Evolutionary conservation across 1,140 invertebrate genomes (phyloP), one percentile per base, ranked within the genome.

Genomic region (Pogonus chalceus): DNA sequence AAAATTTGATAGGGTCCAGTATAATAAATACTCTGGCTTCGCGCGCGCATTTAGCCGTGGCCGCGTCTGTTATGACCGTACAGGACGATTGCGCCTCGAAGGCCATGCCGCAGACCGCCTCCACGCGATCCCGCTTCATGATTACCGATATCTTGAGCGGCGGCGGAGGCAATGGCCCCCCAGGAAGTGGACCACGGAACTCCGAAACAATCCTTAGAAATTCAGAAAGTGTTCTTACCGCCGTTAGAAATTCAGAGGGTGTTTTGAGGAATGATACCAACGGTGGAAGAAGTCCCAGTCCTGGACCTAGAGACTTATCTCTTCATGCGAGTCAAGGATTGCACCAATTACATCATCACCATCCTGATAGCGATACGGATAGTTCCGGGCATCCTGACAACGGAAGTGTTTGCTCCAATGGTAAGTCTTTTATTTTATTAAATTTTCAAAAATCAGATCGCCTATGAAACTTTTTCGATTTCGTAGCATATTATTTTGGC

Each of bases 71-170:
- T 61, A 70, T 70, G 68, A 70, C 68, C 63, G 68, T 70, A 56
- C 67, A 70, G 61, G 67, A 69, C 65, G 67, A 70, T 53, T 10
- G 18, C 7, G 7, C 9, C 9, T 51, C 66, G 23, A 62, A 65
- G 59, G 64, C 65, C 59, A 69, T 70, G 66, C 67, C 67, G 60
- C 68, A 70, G 56, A 69, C 68, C 31, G 67, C 68, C 52, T 59
- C 69, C 50, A 69, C 83, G 46, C 76, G 84, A 49, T 85, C 84
- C 20, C 73, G 83, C 35, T 88, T 87, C 69, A 87, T 87, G 85
- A 87, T 87, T 71, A 87, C 83, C 39, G 84, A 88, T 60, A 87
- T 88, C 52, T 71, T 87, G 51, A 83, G 82, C 48, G 80, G 76
- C 2, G 79, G 76, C 58, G 69, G 74, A 31, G 50, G 31, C 47